Conservation (phyloP, 2,888 invertebrate genomes). For the Synanthedon andrenaeformis region DNA sequence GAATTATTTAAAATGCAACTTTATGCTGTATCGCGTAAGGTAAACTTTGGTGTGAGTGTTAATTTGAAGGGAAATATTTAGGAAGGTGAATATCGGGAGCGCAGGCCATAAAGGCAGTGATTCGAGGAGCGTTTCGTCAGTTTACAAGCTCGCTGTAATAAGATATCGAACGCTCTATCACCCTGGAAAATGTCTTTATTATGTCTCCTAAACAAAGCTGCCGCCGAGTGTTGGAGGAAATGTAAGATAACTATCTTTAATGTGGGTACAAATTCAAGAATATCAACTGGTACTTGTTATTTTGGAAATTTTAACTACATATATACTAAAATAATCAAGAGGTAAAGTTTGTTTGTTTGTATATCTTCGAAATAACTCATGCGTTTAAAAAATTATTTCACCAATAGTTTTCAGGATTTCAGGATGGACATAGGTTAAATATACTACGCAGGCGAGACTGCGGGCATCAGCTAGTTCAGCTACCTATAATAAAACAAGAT, state of each 20-base stretch:
- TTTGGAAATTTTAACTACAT: too few relatives aligned
- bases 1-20: slow-evolving; percentile 12
- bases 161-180: slow-evolving; percentile 54
- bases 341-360: too few relatives aligned
- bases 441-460: too few relatives aligned
- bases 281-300: too few relatives aligned
- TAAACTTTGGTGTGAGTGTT: slow-evolving; percentile 13
- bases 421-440: too few relatives aligned
- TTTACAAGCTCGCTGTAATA: slow-evolving; percentile 55
- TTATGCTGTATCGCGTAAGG: slow-evolving; percentile 11
- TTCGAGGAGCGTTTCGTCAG: slow-evolving; percentile 48
- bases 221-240: slow-evolving; percentile 8
- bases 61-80: slow-evolving; percentile 21
- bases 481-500: too few relatives aligned
- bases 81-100: slow-evolving; percentile 48
- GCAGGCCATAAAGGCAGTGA: slow-evolving; percentile 50
- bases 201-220: slow-evolving; percentile 27
- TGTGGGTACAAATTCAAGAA: too few relatives aligned
- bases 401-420: too few relatives aligned
- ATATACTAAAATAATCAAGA: too few relatives aligned
- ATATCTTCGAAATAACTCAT: too few relatives aligned
- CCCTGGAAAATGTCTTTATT: slow-evolving; percentile 48
- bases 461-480: too few relatives aligned
- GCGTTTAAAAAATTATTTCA: too few relatives aligned
- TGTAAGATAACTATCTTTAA: slow-evolving; percentile 6